phyloP scores from a whole-genome alignment of 2,113 vertebrate genomes.

The Hemichromis elongatus region DNA sequence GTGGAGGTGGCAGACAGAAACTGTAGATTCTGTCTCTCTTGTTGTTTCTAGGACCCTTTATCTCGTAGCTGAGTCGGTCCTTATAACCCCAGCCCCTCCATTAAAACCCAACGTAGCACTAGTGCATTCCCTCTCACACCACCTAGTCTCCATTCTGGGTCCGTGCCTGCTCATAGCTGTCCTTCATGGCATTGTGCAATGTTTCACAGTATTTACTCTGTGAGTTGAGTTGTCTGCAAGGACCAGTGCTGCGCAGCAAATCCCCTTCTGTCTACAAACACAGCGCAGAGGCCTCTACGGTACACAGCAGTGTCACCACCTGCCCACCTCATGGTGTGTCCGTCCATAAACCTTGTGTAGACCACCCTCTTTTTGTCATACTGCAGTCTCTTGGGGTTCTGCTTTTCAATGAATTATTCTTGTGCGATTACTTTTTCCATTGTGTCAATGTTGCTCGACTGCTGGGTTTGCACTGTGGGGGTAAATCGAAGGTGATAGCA shows the following conservation, averaged over 20 bases:
- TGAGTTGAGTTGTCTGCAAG: slow-evolving; percentile 55
- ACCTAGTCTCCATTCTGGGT: slow-evolving; percentile 5
- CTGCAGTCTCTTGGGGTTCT: neutral
- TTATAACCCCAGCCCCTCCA: neutral
- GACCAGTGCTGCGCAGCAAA: slow-evolving; percentile 13
- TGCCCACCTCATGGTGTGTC: neutral
- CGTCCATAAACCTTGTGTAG: neutral
- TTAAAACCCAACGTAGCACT: slow-evolving; percentile 32
- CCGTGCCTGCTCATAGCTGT: slow-evolving; percentile 49
- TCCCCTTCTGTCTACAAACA: neutral
- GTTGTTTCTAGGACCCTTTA: neutral
- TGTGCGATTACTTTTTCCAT: neutral
- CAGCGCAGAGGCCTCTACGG: neutral
- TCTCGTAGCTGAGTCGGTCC: neutral
- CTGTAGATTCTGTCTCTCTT: neutral
- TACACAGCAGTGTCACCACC: neutral
- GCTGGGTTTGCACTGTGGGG: slow-evolving; percentile 14
- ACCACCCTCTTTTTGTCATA: neutral
- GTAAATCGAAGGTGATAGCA: neutral
- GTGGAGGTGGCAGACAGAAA: neutral
- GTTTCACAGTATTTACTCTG: slow-evolving; percentile 63
- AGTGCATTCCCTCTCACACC: slow-evolving; percentile 14
- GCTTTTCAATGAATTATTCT: neutral
- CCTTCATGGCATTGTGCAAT: slow-evolving; percentile 65
- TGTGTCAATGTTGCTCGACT: slow-evolving; percentile 13